phyloP scores from a whole-genome alignment of 2,888 invertebrate species.

The Halictus ligatus region DNA sequence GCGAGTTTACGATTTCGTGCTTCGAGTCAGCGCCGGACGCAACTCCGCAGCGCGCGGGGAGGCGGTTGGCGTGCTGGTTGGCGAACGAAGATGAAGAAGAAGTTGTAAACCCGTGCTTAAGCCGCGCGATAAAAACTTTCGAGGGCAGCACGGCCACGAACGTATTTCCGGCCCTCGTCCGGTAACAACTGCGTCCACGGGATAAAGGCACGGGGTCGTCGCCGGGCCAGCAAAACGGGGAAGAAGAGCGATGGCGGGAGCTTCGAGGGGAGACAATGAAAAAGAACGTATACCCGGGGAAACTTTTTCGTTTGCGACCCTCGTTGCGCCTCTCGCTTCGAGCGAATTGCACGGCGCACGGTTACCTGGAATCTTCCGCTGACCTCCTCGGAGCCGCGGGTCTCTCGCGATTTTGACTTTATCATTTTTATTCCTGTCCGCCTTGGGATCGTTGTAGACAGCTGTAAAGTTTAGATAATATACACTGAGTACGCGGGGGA shows the following conservation, averaged over 20 bases:
- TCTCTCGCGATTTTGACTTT: constrained; percentile 30
- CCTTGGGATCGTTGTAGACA: background rate
- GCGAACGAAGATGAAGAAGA: constrained; percentile 50
- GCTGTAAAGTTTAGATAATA: background rate
- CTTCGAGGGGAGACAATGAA: constrained; percentile 62
- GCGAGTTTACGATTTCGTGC: constrained; percentile 66
- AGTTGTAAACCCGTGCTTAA: constrained; percentile 70
- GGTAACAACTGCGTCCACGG: constrained; percentile 55
- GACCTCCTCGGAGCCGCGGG: background rate
- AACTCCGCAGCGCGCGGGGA: background rate
- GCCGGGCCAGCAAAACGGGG: background rate
- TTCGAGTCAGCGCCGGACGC: constrained; percentile 39
- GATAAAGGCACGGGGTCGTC: background rate
- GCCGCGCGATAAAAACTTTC: constrained; percentile 71
- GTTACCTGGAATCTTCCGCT: constrained; percentile 50
- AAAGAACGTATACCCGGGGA: constrained; percentile 57
- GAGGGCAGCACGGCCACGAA: constrained; percentile 58
- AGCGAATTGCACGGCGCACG: constrained; percentile 47
- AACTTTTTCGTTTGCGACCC: constrained; percentile 55
- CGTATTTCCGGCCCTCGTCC: constrained; percentile 65
- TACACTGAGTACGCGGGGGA: background rate
- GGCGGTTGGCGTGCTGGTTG: background rate
- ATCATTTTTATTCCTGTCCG: constrained; percentile 26
- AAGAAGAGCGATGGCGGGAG: constrained; percentile 42
- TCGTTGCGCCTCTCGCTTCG: constrained; percentile 43